phyloP scores from a whole-genome alignment of 2,888 invertebrate genomes.

The Sarcophaga rosellei region DNA sequence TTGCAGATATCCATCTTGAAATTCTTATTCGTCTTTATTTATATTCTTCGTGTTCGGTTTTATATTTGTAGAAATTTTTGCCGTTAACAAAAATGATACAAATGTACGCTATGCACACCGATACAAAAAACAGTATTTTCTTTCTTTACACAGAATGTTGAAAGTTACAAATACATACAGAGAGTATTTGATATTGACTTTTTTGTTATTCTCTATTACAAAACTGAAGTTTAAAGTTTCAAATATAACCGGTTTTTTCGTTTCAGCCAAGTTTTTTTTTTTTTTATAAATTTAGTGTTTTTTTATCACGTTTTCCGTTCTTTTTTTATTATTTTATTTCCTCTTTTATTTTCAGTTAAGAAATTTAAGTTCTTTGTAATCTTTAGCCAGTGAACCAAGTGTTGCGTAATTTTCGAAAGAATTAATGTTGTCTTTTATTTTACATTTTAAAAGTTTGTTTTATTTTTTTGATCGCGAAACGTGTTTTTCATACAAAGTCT shows the following conservation, averaged over 20 bases:
- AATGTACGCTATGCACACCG: too few species aligned
- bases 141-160: too few species aligned
- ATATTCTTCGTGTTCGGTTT: too few species aligned
- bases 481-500: slow-evolving; percentile 2
- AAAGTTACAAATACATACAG: too few species aligned
- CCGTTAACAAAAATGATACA: too few species aligned
- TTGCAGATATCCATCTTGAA: too few species aligned
- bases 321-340: slow-evolving; percentile 30
- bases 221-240: slow-evolving; percentile 48
- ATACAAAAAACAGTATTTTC: not conserved
- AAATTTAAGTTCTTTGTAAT: slow-evolving; percentile 37
- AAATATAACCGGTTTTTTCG: slow-evolving; percentile 51
- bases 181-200: not conserved
- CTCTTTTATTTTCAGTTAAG: slow-evolving; percentile 38
- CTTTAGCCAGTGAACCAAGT: slow-evolving; percentile 43
- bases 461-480: slow-evolving; percentile 20
- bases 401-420: slow-evolving; percentile 62
- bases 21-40: too few species aligned
- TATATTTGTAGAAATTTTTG: too few species aligned
- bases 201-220: slow-evolving; percentile 54
- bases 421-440: slow-evolving; percentile 6
- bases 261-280: slow-evolving; percentile 37
- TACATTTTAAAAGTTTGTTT: slow-evolving; percentile 19
- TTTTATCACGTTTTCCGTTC: slow-evolving; percentile 48
- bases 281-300: not conserved